Evolutionary conservation across 2,113 vertebrate genomes (phyloP), one percentile per base, ranked within the genome.

Genomic region (Oryzias curvinotus): DNA sequence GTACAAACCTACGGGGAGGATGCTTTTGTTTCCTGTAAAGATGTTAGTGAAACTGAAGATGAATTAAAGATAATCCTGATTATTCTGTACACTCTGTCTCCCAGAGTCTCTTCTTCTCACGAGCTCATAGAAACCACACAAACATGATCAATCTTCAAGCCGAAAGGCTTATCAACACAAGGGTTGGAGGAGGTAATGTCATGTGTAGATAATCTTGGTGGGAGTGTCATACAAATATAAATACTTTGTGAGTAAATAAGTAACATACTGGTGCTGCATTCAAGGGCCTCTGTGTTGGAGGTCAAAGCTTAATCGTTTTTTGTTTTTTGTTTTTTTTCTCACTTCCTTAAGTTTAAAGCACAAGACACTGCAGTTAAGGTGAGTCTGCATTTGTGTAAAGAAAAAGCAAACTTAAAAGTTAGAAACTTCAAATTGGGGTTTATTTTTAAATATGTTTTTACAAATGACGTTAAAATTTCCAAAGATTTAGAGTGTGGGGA

Each of bases 21-120:
- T 85, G 85, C 83, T 87, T 85, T 55, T 47, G 14, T 45, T 98
- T 98, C 97, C 96, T 99, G 96, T 98, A 96, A 98, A 94, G 92
- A 96, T 95, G 96, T 80, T 85, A 88, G 90, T 94, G 92, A 97
- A 97, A 95, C 93, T 93, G 93, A 96, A 93, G 93, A 93, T 94
- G 93, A 95, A 93, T 95, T 96, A 92, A 93, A 98, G 93, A 86
- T 75, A 80, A 95, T 92, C 94, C 95, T 94, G 93, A 93, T 95
- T 95, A 98, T 98, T 98, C 95, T 96, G 92, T 96, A 96, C 26
- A 5, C 43, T 43, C 3, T 74, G 62, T 59, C 50, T 65, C 10
- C 4, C 14, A 2, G 26, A n/a, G 12, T 60, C 28, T 1, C 0
- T 62, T 74, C 21, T 44, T 53, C 30, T 54, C 36, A 36, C 7